phyloP scores from a whole-genome alignment of 2,113 vertebrate genomes.

The Clarias gariepinus region DNA sequence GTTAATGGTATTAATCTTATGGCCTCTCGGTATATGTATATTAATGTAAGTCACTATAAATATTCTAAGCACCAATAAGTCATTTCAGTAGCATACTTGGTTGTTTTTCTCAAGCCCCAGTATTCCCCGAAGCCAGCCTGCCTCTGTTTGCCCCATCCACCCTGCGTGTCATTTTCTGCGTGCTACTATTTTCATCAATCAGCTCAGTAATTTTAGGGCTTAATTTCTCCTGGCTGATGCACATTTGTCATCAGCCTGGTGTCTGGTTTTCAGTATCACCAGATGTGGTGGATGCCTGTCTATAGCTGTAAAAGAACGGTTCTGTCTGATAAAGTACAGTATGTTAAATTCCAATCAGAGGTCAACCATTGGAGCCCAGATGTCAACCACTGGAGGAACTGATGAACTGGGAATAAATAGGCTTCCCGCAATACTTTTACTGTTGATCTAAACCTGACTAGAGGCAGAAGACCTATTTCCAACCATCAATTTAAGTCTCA shows the following conservation, averaged over 20 bases:
- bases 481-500: not conserved
- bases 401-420: slow-evolving; percentile 26
- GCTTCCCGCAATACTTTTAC: not conserved
- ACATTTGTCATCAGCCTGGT: slow-evolving; percentile 45
- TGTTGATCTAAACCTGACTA: not conserved
- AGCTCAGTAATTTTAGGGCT: slow-evolving; percentile 20
- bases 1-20: too few relatives aligned
- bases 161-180: not conserved
- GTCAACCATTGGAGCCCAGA: not conserved
- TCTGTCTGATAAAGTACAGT: not conserved
- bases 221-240: slow-evolving; percentile 32
- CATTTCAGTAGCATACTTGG: not conserved
- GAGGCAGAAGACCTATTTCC: not conserved
- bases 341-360: not conserved
- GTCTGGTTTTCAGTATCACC: slow-evolving; percentile 19
- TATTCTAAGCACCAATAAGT: not conserved
- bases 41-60: not conserved
- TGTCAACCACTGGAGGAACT: slow-evolving; percentile 15
- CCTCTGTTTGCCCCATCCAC: not conserved
- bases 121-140: too few relatives aligned
- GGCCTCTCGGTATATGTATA: not conserved
- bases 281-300: slow-evolving; percentile 34
- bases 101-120: not conserved
- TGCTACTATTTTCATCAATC: slow-evolving; percentile 41
- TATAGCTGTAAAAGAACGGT: slow-evolving; percentile 35